Evolutionary conservation across 2,888 invertebrate species (phyloP).

Genomic region (Hartigia nigra): DNA sequence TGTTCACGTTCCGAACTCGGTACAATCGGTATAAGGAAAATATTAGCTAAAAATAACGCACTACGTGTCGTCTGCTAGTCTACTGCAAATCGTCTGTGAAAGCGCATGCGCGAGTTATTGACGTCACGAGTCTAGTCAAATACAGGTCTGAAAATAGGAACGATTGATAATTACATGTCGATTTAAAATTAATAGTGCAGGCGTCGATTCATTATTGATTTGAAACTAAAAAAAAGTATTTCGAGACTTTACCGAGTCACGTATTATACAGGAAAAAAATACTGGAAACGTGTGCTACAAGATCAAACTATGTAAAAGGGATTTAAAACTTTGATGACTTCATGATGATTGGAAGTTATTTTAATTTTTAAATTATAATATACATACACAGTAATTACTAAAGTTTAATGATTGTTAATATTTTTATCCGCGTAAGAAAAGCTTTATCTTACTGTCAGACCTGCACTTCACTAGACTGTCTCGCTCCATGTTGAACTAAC

Average conservation of each 20-base stretch:
- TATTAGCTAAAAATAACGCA: conserved; percentile 46
- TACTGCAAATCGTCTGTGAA: conserved; percentile 18
- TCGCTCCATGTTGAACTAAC: conserved; percentile 61
- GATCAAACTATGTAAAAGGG: no score
- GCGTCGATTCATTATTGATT: not conserved
- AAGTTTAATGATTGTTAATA: no score
- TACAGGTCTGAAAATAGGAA: not conserved
- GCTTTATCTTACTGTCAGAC: conserved; percentile 66
- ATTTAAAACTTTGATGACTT: not conserved
- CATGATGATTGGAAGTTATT: not conserved
- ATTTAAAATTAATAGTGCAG: not conserved
- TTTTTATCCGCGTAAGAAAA: conserved; percentile 7
- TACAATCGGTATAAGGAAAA: not conserved
- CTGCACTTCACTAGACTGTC: not conserved
- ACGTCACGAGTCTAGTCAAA: conserved; percentile 34
- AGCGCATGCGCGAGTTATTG: conserved; percentile 50
- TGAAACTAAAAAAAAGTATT: no score
- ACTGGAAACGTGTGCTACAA: no score
- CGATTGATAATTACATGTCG: not conserved
- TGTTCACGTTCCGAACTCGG: not conserved
- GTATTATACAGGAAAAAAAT: no score
- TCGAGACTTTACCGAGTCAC: no score
- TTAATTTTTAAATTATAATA: not conserved
- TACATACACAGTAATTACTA: not conserved
- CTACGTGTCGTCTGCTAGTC: conserved; percentile 38